Conservation (phyloP, 2,888 invertebrate genomes). For the Thymelicus acteon region DNA sequence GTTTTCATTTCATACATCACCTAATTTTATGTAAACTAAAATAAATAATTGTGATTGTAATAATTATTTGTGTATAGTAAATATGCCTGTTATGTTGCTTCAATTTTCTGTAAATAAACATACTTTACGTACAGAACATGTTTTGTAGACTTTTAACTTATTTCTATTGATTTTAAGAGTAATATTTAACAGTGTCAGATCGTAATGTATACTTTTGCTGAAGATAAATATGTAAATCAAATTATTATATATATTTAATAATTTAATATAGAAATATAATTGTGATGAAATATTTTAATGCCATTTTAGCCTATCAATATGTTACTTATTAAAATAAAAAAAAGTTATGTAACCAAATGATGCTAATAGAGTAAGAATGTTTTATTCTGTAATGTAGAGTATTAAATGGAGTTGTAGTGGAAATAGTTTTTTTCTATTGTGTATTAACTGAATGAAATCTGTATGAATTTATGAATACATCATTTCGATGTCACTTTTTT, state of each 20-base stretch:
- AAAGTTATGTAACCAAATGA: constrained; percentile 82
- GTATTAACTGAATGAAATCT: constrained; percentile 77
- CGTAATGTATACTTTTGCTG: constrained; percentile 33
- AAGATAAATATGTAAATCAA: constrained; percentile 32
- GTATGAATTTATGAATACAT: constrained; percentile 82
- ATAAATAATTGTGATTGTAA: constrained; percentile 24
- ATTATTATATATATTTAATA: constrained; percentile 48
- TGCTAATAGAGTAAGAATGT: constrained; percentile 78
- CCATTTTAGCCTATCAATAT: constrained; percentile 79
- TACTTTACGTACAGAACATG: constrained; percentile 21
- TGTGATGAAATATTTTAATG: constrained; percentile 81
- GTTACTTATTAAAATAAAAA: constrained; percentile 64
- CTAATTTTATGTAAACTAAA: constrained; percentile 30
- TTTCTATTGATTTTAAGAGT: constrained; percentile 32
- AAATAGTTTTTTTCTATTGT: constrained; percentile 78
- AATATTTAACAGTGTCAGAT: constrained; percentile 28
- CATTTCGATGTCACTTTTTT: constrained; percentile 70
- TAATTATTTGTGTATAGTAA: constrained; percentile 19
- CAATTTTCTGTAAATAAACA: constrained; percentile 30
- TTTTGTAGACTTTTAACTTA: constrained; percentile 33
- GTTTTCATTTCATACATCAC: constrained; percentile 5
- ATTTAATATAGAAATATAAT: constrained; percentile 60
- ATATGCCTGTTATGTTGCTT: constrained; percentile 27
- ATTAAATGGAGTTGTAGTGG: constrained; percentile 68
- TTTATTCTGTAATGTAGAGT: constrained; percentile 71